Evolutionary conservation across 2,888 invertebrate genomes (phyloP).

Genomic region (Zelleria hepariella): DNA sequence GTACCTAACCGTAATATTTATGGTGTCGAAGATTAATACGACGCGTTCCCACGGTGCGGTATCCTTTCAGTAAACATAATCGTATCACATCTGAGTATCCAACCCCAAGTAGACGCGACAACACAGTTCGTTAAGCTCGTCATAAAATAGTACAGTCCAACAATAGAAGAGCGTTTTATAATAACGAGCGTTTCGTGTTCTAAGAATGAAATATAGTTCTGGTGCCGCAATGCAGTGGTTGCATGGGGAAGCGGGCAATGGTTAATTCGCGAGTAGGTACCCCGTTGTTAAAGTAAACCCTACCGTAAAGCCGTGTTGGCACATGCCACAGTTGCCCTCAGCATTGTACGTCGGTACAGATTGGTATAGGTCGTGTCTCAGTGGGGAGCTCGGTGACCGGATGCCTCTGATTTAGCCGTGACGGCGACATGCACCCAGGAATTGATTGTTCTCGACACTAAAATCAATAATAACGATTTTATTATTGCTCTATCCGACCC

Average conservation of each 20-base stretch:
- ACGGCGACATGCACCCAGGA: conserved; percentile 37
- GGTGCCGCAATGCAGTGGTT: conserved; percentile 65
- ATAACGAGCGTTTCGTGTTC: conserved; percentile 52
- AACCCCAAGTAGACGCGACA: conserved; percentile 20
- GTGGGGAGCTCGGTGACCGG: conserved; percentile 39
- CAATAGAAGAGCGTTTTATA: conserved; percentile 40
- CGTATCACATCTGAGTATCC: too few relatives aligned
- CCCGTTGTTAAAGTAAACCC: background rate
- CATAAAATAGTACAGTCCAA: conserved; percentile 45
- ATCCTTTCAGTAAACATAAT: too few relatives aligned
- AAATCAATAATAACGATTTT: conserved; percentile 65
- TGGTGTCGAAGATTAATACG: background rate
- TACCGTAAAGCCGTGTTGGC: background rate
- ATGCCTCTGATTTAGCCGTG: conserved; percentile 58
- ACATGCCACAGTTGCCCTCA: background rate
- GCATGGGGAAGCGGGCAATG: conserved; percentile 43
- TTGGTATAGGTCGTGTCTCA: conserved; percentile 2
- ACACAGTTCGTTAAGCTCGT: conserved; percentile 48
- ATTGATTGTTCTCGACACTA: conserved; percentile 60
- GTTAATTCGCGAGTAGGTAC: conserved; percentile 2
- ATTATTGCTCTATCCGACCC: conserved; percentile 41
- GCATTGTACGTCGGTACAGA: background rate
- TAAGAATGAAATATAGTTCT: conserved; percentile 63
- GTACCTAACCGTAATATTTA: background rate
- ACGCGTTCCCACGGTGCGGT: conserved; percentile 41